Base-by-base conservation (phyloP, 2,888 invertebrate species). In the Perizoma affinitatum region DNA sequence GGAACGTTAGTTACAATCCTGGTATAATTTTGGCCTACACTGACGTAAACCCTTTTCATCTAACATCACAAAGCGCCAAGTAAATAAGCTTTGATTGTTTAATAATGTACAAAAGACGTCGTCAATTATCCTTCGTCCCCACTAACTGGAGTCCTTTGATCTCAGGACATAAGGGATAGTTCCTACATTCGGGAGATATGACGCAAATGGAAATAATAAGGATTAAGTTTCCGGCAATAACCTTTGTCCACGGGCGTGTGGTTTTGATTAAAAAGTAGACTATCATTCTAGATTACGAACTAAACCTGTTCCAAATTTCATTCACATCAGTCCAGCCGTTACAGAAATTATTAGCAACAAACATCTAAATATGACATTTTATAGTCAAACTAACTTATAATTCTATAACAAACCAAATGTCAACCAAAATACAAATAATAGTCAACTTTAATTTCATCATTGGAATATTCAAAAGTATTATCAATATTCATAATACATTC, bases 111-210 rank as follows among this genome's bases (percentile, higher is more conserved):
- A 73, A 79, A 76, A 76, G 76, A 74, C 65, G 69, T 68, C 76
- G 76, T 79, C 79, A 83, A 82, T 85, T 79, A 80, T 74, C 58
- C 70, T 70, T 71, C 48, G 48, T 46, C 44, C 71, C 75, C 78
- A 73, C 73, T 73, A 61, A 51, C 66, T 70, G 70, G 66, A 69
- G 74, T 79, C 75, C 82, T 86, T 86, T 87, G 85, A 87, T 82
- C 76, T 81, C 68, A 62, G 78, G 78, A 78, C 22, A 49, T 80
- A 81, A 82, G 83, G 80, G 76, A 83, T 80, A 81, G 81, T 79
- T 79, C 57, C 70, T 60, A 52, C 48, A 56, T 51, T 48, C 33
- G 35, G 9, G 36, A 36, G 42, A 53, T 45, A 63, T 68, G 64
- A 54, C 53, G 46, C 44, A 54, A 10, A 48, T 50, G 34, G 41